A percentile compares a stretch with the other conserved stretches of the same genome.
phyloP scores from a whole-genome alignment of 2,888 invertebrate genomes.

The Gortyna flavago region DNA sequence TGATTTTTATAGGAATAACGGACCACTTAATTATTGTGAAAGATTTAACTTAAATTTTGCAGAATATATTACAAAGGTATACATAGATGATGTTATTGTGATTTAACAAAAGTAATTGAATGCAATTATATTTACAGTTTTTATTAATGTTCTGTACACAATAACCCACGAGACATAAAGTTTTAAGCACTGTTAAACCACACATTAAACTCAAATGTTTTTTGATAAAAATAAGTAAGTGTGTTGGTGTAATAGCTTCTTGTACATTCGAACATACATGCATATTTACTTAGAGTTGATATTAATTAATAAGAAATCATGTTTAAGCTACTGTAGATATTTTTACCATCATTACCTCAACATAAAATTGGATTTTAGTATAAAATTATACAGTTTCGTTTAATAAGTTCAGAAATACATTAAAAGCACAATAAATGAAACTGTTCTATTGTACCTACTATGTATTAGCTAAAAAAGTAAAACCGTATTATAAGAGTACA shows the following conservation, averaged over 20 bases:
- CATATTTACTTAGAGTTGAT: not conserved
- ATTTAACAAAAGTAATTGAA: not conserved
- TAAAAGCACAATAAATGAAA: not conserved
- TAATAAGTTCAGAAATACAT: not conserved
- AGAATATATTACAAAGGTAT: not conserved
- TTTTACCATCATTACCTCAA: not conserved
- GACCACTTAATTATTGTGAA: not conserved
- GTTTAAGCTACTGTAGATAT: not conserved
- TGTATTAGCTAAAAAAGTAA: constrained; percentile 8
- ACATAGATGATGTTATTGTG: not conserved
- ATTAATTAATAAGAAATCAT: not conserved
- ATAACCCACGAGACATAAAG: not conserved
- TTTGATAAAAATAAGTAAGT: not conserved
- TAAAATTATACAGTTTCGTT: not conserved
- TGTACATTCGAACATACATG: not conserved
- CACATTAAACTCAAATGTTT: not conserved
- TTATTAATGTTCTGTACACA: not conserved
- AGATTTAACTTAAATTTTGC: not conserved
- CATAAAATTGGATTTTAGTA: not conserved
- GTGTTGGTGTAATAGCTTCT: not conserved
- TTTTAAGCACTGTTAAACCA: not conserved
- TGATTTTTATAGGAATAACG: not conserved
- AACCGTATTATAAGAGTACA: constrained; percentile 15
- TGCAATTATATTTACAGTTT: not conserved
- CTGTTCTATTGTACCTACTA: not conserved